Percentiles rank a stretch among this genome's conserved stretches.
phyloP scores from a whole-genome alignment of 2,888 invertebrate genomes.

The Athetis lepigone region DNA sequence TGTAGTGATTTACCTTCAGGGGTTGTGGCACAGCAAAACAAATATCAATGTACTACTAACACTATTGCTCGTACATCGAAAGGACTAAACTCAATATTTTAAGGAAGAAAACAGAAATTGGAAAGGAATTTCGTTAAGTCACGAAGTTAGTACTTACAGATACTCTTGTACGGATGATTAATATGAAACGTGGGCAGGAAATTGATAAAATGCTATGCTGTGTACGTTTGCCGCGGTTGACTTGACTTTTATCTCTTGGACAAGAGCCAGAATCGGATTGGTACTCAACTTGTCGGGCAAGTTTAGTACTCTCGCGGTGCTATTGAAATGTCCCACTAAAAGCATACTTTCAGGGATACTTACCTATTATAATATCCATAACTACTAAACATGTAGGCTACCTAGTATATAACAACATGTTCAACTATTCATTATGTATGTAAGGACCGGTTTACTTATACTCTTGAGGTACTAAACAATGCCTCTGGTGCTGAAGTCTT shows the following conservation, averaged over 20 bases:
- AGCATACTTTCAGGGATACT: slow-evolving; percentile 61
- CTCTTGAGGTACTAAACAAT: no score
- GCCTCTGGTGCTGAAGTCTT: no score
- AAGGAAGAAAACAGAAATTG: neutral
- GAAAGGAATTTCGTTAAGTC: slow-evolving; percentile 11
- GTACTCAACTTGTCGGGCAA: slow-evolving; percentile 73
- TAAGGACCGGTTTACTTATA: no score
- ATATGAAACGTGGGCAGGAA: slow-evolving; percentile 48
- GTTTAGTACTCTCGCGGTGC: slow-evolving; percentile 69
- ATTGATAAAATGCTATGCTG: slow-evolving; percentile 65
- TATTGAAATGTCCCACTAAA: slow-evolving; percentile 67
- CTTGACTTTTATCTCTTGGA: slow-evolving; percentile 81
- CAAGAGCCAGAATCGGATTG: slow-evolving; percentile 75
- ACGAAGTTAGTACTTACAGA: slow-evolving; percentile 19
- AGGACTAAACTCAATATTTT: neutral
- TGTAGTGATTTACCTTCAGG: slow-evolving; percentile 23
- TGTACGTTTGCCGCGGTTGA: slow-evolving; percentile 66
- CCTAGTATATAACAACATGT: neutral
- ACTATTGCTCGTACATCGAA: neutral
- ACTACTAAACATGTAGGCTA: neutral
- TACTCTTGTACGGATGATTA: slow-evolving; percentile 43
- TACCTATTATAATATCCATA: slow-evolving; percentile 1
- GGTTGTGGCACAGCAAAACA: slow-evolving; percentile 2
- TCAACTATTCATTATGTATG: no score
- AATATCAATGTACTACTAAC: slow-evolving; percentile 2